Base-by-base conservation (phyloP, 2,113 vertebrate genomes). In the Nyctereutes procyonoides region DNA sequence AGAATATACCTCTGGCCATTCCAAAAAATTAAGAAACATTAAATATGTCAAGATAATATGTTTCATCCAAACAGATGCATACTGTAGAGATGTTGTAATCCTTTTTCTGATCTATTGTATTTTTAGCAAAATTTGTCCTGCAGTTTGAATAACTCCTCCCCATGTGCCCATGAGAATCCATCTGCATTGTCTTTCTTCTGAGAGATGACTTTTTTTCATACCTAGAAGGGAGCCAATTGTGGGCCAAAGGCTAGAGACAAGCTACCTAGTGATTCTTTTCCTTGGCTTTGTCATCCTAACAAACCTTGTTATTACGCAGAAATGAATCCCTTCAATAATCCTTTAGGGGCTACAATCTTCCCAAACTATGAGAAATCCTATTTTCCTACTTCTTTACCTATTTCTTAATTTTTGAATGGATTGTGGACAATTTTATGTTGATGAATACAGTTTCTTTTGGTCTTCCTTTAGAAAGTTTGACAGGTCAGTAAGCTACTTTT, bases 81-180 rank as follows among this genome's bases (percentile, higher is more conserved):
- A 60, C n/a, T 32, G 5, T 20, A 51, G 24, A 82, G 10, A 58
- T 32, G 8, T 30, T 48, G 55, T 55, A 55, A 67, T 22, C 2
- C 2, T 79, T 53, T 74, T 74, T 76, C 62, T 90, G 22, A 22
- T 60, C 14, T 81, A 32, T n/a, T 55, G 5, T n/a, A 67, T 60
- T 92, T 69, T 73, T 58, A 77, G 58, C 8, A 96, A 82, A 88
- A n/a, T 92, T 92, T 88, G 3, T 92, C 14, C 51, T 90, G 35
- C 43, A 51, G 14, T 69, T 92, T 83, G 58, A 53, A 43, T 4
- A 94, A 26, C 6, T n/a, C 2, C 24, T 65, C 26, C 6, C 2
- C 38, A 4, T 95, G 85, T 88, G n/a, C 3, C n/a, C 9, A n/a
- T 48, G 58, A 58, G 24, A 88, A 65, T n/a, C 0, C 28, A 73